Evolutionary conservation across 2,113 vertebrate genomes (phyloP).

Genomic region (Centrocercus urophasianus): DNA sequence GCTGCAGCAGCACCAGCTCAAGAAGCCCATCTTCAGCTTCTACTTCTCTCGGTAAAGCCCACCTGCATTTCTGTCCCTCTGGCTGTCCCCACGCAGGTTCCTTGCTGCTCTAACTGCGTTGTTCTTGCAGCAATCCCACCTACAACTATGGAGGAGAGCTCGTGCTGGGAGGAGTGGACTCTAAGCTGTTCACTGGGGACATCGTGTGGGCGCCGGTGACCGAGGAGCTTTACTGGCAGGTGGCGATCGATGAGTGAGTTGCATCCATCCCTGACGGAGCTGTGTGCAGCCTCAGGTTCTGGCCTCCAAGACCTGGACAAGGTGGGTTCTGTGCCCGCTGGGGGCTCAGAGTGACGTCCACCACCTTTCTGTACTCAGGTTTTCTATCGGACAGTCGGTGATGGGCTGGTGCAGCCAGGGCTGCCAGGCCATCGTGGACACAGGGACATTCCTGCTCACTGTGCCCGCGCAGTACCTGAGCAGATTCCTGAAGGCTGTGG

Average conservation of each 20-base stretch:
- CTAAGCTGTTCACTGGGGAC: slow-evolving; percentile 47
- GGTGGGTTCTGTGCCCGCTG: background rate
- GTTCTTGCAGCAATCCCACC: slow-evolving; percentile 57
- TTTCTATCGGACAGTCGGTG: slow-evolving; percentile 48
- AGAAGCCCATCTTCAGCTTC: slow-evolving; percentile 73
- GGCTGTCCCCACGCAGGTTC: background rate
- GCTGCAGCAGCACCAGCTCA: slow-evolving; percentile 72
- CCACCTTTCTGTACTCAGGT: slow-evolving; percentile 30
- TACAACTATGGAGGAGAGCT: slow-evolving; percentile 69
- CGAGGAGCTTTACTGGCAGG: slow-evolving; percentile 74
- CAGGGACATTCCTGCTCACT: slow-evolving; percentile 60
- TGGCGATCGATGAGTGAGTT: slow-evolving; percentile 71
- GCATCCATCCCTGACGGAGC: background rate
- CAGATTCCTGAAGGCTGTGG: slow-evolving; percentile 41
- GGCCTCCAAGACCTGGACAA: background rate
- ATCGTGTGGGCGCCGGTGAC: slow-evolving; percentile 70
- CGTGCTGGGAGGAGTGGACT: slow-evolving; percentile 62
- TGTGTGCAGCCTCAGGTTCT: fast-evolving
- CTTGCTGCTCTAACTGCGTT: background rate
- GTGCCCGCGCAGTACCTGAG: slow-evolving; percentile 58
- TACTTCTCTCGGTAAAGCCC: slow-evolving; percentile 64
- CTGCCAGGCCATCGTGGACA: slow-evolving; percentile 78
- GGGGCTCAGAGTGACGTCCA: background rate
- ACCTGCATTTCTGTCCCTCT: background rate
- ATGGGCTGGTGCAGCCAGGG: slow-evolving; percentile 52